phyloP scores from a whole-genome alignment of 2,113 vertebrate genomes.

The Aspidoscelis tigris region DNA sequence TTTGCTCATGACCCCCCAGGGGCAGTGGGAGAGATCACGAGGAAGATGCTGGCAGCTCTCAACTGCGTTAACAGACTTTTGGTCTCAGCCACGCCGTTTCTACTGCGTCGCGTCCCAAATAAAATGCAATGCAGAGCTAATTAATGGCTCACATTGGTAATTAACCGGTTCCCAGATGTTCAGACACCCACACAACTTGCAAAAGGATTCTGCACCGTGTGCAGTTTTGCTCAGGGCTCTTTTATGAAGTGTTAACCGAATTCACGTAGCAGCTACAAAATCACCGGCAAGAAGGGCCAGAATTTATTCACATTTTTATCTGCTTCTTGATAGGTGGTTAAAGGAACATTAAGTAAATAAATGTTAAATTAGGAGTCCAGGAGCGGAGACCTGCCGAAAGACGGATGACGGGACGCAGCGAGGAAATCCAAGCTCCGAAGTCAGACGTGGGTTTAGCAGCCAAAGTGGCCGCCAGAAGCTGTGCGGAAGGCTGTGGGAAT shows the following conservation, averaged over 20 bases:
- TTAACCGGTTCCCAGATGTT: constrained; percentile 2
- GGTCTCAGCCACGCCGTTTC: not conserved
- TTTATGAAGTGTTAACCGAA: no score
- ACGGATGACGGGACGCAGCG: no score
- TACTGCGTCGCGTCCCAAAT: not conserved
- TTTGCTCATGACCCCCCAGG: no score
- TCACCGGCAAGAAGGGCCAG: not conserved
- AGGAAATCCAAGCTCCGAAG: no score
- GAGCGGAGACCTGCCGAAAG: no score
- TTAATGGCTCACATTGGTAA: constrained; percentile 5
- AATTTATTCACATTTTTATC: no score
- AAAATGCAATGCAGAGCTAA: constrained; percentile 5
- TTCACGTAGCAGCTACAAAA: not conserved
- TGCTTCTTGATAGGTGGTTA: no score
- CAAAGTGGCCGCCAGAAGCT: no score
- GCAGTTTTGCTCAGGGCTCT: not conserved
- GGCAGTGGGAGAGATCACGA: not conserved
- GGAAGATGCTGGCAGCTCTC: not conserved
- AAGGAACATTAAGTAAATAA: no score
- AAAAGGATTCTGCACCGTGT: not conserved
- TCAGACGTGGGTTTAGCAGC: no score
- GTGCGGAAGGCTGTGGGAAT: no score
- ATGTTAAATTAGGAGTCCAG: no score
- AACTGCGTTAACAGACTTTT: not conserved
- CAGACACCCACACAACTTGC: not conserved